A percentile compares a stretch with the other conserved stretches of the same genome.
Conservation (phyloP, 2,113 vertebrate genomes). For the Larimichthys crocea region DNA sequence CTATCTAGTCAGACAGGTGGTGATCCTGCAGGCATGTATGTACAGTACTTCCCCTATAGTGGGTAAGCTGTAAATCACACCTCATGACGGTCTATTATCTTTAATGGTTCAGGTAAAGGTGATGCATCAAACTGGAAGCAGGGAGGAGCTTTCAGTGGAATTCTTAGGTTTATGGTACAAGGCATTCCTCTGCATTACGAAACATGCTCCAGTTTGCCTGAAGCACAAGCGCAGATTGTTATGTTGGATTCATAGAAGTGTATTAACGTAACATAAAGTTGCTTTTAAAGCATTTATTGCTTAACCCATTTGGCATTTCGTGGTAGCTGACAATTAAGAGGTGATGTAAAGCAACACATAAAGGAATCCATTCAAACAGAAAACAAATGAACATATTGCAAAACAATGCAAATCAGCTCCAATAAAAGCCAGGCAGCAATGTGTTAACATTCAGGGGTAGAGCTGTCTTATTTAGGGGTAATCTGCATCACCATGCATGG, state of each 20-base stretch:
- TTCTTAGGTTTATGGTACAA: neutral
- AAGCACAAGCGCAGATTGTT: neutral
- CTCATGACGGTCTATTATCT: neutral
- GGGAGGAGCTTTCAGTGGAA: slow-evolving; percentile 10
- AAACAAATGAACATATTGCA: neutral
- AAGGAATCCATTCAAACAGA: neutral
- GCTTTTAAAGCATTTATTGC: neutral
- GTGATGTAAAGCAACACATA: neutral
- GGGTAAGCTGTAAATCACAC: slow-evolving; percentile 11
- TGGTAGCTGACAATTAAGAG: neutral
- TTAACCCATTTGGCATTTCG: neutral
- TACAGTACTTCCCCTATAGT: slow-evolving; percentile 16
- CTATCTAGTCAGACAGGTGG: neutral
- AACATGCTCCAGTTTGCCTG: slow-evolving; percentile 49
- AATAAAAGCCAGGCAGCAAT: neutral
- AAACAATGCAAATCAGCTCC: neutral
- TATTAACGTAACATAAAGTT: slow-evolving; percentile 1
- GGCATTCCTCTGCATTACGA: slow-evolving; percentile 53
- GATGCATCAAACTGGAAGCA: neutral
- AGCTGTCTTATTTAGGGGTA: slow-evolving; percentile 22
- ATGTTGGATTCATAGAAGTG: neutral
- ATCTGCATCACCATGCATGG: slow-evolving; percentile 46
- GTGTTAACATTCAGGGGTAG: neutral
- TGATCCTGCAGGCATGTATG: neutral
- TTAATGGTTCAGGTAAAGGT: neutral